phyloP scores from a whole-genome alignment of 2,113 vertebrate species.

The Oxygymnocypris stewartii region DNA sequence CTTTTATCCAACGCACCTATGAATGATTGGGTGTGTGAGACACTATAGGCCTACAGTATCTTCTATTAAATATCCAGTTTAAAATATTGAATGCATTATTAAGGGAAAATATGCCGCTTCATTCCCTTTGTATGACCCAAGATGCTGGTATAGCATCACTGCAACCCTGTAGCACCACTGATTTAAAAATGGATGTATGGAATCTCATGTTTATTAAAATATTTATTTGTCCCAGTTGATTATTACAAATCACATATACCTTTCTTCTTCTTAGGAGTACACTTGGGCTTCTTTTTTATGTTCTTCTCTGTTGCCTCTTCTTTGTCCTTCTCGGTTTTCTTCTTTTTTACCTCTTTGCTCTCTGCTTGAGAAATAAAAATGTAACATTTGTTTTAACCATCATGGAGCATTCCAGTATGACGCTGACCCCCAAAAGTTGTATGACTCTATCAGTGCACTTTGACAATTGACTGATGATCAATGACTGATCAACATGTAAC shows the following conservation, averaged over 20 bases:
- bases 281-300: constrained; percentile 53
- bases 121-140: background rate
- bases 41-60: background rate
- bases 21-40: background rate
- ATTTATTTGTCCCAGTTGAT: background rate
- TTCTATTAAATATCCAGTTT: background rate
- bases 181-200: background rate
- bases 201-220: background rate
- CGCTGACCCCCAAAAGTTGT: background rate
- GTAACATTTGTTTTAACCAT: background rate
- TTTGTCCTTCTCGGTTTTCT: constrained; percentile 55
- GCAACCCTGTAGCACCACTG: background rate
- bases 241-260: constrained; percentile 20
- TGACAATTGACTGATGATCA: no score
- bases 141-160: background rate
- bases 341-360: constrained; percentile 57
- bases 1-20: background rate
- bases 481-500: no score
- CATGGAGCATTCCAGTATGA: background rate
- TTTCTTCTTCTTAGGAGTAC: constrained; percentile 51
- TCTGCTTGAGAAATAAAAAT: constrained; percentile 30
- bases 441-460: background rate
- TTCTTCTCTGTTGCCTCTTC: constrained; percentile 44
- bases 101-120: background rate
- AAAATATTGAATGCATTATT: background rate